phyloP scores from a whole-genome alignment of 1,140 invertebrate genomes.

The Drosophila ohnishii region DNA sequence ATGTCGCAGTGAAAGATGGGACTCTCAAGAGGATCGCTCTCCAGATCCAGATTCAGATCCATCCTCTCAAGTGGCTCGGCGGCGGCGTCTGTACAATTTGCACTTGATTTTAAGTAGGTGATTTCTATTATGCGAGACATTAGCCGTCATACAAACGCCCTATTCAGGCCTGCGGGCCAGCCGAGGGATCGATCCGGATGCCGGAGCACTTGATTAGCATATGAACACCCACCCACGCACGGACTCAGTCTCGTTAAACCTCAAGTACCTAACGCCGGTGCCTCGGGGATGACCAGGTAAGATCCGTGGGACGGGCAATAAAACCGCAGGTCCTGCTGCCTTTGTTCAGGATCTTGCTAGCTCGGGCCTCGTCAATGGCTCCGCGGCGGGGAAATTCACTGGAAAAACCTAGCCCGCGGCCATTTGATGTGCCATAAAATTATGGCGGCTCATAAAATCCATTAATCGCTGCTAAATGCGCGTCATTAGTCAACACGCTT shows the following conservation, averaged over 20 bases:
- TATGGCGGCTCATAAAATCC: constrained; percentile 78
- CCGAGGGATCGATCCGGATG: constrained; percentile 9
- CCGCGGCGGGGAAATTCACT: constrained; percentile 68
- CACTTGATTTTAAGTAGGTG: constrained; percentile 81
- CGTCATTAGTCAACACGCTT: constrained; percentile 80
- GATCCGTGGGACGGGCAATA: constrained; percentile 55
- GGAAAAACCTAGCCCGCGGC: constrained; percentile 62
- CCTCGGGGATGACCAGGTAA: constrained; percentile 30
- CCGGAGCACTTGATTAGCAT: constrained; percentile 74
- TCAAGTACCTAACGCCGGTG: constrained; percentile 79
- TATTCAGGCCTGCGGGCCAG: constrained; percentile 69
- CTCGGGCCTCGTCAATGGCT: constrained; percentile 56
- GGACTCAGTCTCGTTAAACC: constrained; percentile 62
- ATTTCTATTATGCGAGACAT: constrained; percentile 82
- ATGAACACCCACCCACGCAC: constrained; percentile 36
- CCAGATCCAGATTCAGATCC: constrained; percentile 4
- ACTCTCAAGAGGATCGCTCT: constrained; percentile 8
- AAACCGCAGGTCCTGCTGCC: constrained; percentile 66
- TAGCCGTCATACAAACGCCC: constrained; percentile 81
- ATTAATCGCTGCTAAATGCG: constrained; percentile 81
- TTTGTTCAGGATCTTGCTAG: constrained; percentile 43
- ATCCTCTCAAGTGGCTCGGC: constrained; percentile 59
- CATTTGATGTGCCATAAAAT: constrained; percentile 80
- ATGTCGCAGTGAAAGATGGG: constrained; percentile 23
- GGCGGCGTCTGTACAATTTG: constrained; percentile 68